Evolutionary conservation across 2,888 invertebrate genomes (phyloP).

Genomic region (Callyntrura sp.): DNA sequence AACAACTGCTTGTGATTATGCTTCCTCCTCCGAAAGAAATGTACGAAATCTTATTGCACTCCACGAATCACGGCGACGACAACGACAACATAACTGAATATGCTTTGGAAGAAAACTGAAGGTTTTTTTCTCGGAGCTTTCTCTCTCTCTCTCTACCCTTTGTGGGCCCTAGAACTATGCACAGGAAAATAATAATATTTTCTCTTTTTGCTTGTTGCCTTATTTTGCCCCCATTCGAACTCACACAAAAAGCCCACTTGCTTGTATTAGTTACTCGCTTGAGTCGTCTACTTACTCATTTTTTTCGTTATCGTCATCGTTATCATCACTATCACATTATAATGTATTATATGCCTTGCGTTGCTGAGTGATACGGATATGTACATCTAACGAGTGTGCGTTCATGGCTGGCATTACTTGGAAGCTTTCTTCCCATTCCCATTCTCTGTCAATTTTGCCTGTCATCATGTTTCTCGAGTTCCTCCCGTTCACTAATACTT

Average conservation of each 20-base stretch:
- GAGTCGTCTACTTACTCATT: slow-evolving; percentile 8
- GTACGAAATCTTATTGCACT: slow-evolving; percentile 35
- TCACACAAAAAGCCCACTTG: slow-evolving; percentile 20
- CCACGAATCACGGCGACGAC: slow-evolving; percentile 62
- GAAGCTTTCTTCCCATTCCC: slow-evolving; percentile 57
- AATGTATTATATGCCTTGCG: slow-evolving; percentile 11
- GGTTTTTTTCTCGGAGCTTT: slow-evolving; percentile 38
- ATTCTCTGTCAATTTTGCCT: slow-evolving; percentile 77
- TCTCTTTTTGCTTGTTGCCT: slow-evolving; percentile 62
- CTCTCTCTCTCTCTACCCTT: not conserved
- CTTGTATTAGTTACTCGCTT: not conserved
- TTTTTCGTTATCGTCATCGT: slow-evolving; percentile 41
- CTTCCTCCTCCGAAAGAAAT: not conserved
- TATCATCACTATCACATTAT: not conserved
- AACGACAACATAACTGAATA: not conserved
- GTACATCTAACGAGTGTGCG: slow-evolving; percentile 24
- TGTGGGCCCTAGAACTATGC: too few species aligned
- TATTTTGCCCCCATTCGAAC: not conserved
- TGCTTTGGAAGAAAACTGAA: slow-evolving; percentile 43
- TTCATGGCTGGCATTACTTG: slow-evolving; percentile 55
- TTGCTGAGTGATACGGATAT: slow-evolving; percentile 45
- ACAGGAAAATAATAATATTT: slow-evolving; percentile 31
- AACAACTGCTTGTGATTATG: slow-evolving; percentile 15
- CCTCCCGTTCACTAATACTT: slow-evolving; percentile 79
- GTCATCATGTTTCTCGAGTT: slow-evolving; percentile 78